phyloP scores from a whole-genome alignment of 92 coral and sea anemone genomes.

The Palythoa caribaeorum region DNA sequence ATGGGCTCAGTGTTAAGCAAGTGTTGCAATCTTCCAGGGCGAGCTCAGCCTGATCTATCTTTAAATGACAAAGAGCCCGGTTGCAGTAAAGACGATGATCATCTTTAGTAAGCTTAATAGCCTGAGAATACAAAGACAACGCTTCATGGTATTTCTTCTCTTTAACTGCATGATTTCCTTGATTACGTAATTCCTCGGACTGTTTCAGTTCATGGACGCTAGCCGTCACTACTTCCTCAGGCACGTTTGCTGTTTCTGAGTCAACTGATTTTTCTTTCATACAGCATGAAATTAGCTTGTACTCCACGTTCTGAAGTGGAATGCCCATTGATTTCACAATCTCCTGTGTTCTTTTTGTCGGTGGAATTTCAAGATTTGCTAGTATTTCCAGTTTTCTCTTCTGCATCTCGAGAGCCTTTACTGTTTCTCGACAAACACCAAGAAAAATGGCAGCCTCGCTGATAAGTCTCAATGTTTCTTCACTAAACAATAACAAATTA shows the following conservation, averaged over 20 bases:
- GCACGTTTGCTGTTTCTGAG: constrained; percentile 23
- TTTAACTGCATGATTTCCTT: constrained; percentile 76
- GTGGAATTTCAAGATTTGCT: too few relatives aligned
- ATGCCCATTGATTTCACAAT: constrained; percentile 34
- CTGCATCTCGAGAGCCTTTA: too few relatives aligned
- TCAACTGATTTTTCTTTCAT: constrained; percentile 39
- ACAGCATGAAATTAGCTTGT: constrained; percentile 23
- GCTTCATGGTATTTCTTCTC: constrained; percentile 55
- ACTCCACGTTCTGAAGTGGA: too few relatives aligned
- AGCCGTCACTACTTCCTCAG: constrained; percentile 10
- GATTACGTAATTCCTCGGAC: constrained; percentile 27
- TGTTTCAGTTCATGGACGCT: not conserved
- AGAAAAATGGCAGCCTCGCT: too few relatives aligned
- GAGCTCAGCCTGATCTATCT: constrained; percentile 58
- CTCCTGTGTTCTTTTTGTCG: constrained; percentile 31
- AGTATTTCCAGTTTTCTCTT: too few relatives aligned
- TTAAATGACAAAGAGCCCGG: constrained; percentile 78
- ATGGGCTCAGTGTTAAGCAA: constrained; percentile 62
- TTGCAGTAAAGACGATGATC: constrained; percentile 47
- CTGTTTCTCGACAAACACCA: too few relatives aligned
- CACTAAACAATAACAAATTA: too few relatives aligned
- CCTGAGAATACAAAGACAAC: too few relatives aligned
- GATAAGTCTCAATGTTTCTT: too few relatives aligned
- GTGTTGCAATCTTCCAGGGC: constrained; percentile 78
- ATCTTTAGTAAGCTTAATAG: too few relatives aligned